Base-by-base conservation (phyloP, 2,797 vertebrate genomes). In the Bufotes viridis region DNA sequence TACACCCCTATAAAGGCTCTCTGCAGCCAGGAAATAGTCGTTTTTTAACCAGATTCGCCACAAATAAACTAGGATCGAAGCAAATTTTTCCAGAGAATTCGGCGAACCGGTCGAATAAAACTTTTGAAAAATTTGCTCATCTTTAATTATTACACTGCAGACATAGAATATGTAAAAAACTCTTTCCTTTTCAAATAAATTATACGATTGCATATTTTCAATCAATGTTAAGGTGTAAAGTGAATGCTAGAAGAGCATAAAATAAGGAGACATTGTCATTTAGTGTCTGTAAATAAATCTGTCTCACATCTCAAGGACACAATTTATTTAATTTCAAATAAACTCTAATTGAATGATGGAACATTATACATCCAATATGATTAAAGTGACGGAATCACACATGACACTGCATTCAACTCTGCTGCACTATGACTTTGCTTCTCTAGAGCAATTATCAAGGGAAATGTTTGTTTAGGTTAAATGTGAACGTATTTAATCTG, bases 291-390 rank as follows among this genome's bases (percentile, higher is more conserved):
- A 63, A 63, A 49, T 81, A 81, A 49, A 63, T 81, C 29, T 34
- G 24, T 78, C 53, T 53, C 51, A 78, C 75, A 53, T 14, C 75
- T 78, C 75, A 78, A 78, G 75, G 75, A 55, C 75, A 78, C 75
- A 18, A 78, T 78, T 53, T 78, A 78, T 55, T 78, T 78, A 24
- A 55, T 78, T 78, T 78, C 49, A 78, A 24, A 78, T 78, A 63
- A 81, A 81, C 18, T 14, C 60, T 65, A 81, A 81, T 63, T 65
- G 34, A 81, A 63, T 81, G 79, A 76, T n/a, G 49, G 74, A 78
- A 24, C 75, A 78, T 78, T 81, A 61, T 65, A 63, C 60, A 81
- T 81, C 57, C 29, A 81, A 65, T 65, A n/a, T 63, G 29, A 81
- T 81, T 81, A 81, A 15, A 65, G 60, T 49, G 58, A 63, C 79